Evolutionary conservation across 2,797 vertebrate genomes (phyloP).

Genomic region (Gymnoscopelus braueri): DNA sequence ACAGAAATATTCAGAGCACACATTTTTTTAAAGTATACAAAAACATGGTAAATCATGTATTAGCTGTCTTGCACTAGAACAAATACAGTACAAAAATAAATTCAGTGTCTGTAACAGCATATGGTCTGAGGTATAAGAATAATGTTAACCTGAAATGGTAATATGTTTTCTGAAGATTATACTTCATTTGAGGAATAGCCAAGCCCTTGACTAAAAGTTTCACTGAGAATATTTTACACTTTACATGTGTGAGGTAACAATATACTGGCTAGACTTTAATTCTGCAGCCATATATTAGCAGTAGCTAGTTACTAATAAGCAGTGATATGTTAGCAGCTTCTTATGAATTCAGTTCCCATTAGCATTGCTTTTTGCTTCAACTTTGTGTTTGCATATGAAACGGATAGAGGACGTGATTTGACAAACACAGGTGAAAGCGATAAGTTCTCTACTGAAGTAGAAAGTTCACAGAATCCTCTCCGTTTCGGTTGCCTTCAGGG

Average conservation of each 20-base stretch:
- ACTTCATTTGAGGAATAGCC: slow-evolving; percentile 14
- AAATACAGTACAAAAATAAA: neutral
- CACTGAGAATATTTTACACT: slow-evolving; percentile 1
- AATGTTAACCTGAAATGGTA: neutral
- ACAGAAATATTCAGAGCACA: slow-evolving; percentile 20
- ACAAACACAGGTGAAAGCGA: too few relatives aligned
- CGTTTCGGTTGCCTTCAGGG: too few relatives aligned
- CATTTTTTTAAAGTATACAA: neutral
- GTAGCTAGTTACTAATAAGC: too few relatives aligned
- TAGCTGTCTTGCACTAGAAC: slow-evolving; percentile 13
- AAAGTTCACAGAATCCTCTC: too few relatives aligned
- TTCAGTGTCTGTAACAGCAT: slow-evolving; percentile 11
- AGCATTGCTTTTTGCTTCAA: too few relatives aligned
- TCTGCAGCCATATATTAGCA: too few relatives aligned
- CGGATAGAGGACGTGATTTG: too few relatives aligned
- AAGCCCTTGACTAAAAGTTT: slow-evolving; percentile 8
- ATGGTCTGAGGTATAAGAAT: slow-evolving; percentile 23
- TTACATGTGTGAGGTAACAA: neutral
- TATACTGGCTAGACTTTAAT: too few relatives aligned
- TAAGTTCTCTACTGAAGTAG: too few relatives aligned
- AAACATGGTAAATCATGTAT: slow-evolving; percentile 27
- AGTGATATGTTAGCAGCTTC: too few relatives aligned
- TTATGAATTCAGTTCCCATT: too few relatives aligned
- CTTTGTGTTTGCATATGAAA: too few relatives aligned
- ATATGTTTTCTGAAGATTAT: slow-evolving; percentile 6